These are phyloP conservation scores for Trissonchulus latispiculum DNA, from an alignment of 2,888 invertebrate species.

Conservation along the genomic window DNA sequence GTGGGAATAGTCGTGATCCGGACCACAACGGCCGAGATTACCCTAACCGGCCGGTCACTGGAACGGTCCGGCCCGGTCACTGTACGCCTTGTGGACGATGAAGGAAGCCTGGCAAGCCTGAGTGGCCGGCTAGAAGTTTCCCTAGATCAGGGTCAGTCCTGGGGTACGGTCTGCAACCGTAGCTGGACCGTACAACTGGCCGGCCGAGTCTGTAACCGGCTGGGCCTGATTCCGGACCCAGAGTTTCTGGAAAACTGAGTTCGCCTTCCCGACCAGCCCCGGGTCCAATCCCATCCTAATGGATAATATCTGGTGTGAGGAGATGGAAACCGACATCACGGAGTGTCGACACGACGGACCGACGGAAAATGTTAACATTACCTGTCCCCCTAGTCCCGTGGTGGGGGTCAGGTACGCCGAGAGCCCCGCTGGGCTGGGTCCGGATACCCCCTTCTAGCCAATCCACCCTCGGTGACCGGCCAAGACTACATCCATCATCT, in stretches of 20 bases:
- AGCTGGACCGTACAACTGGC: slow-evolving; percentile 86
- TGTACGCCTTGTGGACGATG: slow-evolving; percentile 33
- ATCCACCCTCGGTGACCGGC: slow-evolving; percentile 47
- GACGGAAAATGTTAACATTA: slow-evolving; percentile 56
- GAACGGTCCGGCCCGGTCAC: not conserved
- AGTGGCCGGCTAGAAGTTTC: slow-evolving; percentile 74
- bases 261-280: slow-evolving; percentile 32
- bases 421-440: slow-evolving; percentile 89
- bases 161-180: slow-evolving; percentile 72
- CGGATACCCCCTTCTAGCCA: slow-evolving; percentile 74
- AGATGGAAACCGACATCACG: slow-evolving; percentile 78
- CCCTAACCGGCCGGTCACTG: not conserved
- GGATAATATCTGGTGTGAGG: slow-evolving; percentile 77
- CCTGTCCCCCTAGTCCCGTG: slow-evolving; percentile 47
- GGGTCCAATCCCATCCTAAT: slow-evolving; percentile 43
- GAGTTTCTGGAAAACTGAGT: slow-evolving; percentile 58
- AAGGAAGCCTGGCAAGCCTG: slow-evolving; percentile 35
- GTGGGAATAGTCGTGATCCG: too few species aligned
- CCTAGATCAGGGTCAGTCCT: slow-evolving; percentile 56
- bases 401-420: slow-evolving; percentile 57
- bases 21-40: too few species aligned
- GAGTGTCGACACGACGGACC: slow-evolving; percentile 60
- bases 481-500: slow-evolving; percentile 74
- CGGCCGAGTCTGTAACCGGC: slow-evolving; percentile 83
- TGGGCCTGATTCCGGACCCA: slow-evolving; percentile 82